Percentiles rank a stretch among this genome's conserved stretches.
These are phyloP conservation scores for Habrosyne pyritoides DNA, from an alignment of 2,888 invertebrate species.

Conservation along the genomic window DNA sequence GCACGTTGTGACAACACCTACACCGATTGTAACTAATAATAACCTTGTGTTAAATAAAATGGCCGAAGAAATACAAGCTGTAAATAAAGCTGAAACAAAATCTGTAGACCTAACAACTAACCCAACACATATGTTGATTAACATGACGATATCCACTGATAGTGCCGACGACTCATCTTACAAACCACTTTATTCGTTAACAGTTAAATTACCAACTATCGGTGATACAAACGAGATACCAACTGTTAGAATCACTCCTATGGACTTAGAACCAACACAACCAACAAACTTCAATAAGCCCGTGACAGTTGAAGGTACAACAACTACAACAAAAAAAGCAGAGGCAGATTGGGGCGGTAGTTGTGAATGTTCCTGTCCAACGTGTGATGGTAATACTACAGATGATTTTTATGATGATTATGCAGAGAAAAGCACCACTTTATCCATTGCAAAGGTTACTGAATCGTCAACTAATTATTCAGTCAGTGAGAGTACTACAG, in stretches of 20 bases:
- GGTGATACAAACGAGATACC: conserved; percentile 79
- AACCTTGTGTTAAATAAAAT: conserved; percentile 39
- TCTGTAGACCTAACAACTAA: conserved; percentile 58
- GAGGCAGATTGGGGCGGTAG: conserved; percentile 83
- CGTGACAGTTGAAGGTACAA: conserved; percentile 62
- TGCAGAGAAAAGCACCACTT: conserved; percentile 46
- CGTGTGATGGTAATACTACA: conserved; percentile 75
- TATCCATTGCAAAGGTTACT: conserved; percentile 23
- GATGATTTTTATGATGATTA: conserved; percentile 73
- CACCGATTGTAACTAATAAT: conserved; percentile 50
- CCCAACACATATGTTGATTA: conserved; percentile 88
- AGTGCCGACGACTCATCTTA: conserved; percentile 69
- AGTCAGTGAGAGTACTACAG: conserved; percentile 25
- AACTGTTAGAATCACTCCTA: conserved; percentile 81
- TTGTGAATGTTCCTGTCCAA: conserved; percentile 90
- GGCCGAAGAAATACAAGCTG: conserved; percentile 40
- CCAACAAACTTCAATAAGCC: conserved; percentile 74
- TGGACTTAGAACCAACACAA: conserved; percentile 67
- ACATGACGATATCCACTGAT: conserved; percentile 91
- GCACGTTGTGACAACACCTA: conserved; percentile 54
- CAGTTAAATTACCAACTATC: conserved; percentile 90
- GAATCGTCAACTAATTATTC: conserved; percentile 23
- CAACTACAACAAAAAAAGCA: conserved; percentile 45
- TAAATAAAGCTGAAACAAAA: conserved; percentile 61
- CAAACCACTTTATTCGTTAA: conserved; percentile 90